Evolutionary conservation across 2,113 vertebrate genomes (phyloP).

Genomic region (Vanacampus margaritifer): DNA sequence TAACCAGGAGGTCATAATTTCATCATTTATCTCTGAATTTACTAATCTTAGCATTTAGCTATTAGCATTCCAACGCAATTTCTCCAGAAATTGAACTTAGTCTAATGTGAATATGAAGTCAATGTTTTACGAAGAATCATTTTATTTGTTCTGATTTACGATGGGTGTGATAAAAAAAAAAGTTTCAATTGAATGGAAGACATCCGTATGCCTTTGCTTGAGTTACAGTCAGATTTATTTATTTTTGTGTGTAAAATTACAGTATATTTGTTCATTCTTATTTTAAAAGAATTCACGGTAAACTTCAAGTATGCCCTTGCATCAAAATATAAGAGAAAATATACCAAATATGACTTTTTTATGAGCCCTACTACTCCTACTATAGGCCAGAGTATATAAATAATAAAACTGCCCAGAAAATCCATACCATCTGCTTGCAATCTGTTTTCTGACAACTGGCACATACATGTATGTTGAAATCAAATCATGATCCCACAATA

Average conservation of each 20-base stretch:
- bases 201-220: not conserved
- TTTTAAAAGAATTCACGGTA: too few relatives aligned
- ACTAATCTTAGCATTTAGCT: too few relatives aligned
- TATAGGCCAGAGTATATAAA: not conserved
- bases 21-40: too few relatives aligned
- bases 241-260: too few relatives aligned
- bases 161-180: not conserved
- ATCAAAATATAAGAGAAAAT: not conserved
- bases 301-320: too few relatives aligned
- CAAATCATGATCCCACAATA: not conserved
- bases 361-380: too few relatives aligned
- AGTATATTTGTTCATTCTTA: too few relatives aligned
- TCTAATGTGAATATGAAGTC: slow-evolving; percentile 1
- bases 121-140: not conserved
- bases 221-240: too few relatives aligned
- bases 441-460: not conserved
- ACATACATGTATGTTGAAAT: not conserved
- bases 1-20: too few relatives aligned
- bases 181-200: not conserved
- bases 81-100: too few relatives aligned
- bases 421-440: not conserved
- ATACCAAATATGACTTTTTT: too few relatives aligned
- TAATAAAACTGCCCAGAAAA: not conserved
- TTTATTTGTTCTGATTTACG: not conserved
- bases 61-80: too few relatives aligned